Evolutionary conservation across 2,888 invertebrate species (phyloP).

Genomic region (Tryphoninae sp.): DNA sequence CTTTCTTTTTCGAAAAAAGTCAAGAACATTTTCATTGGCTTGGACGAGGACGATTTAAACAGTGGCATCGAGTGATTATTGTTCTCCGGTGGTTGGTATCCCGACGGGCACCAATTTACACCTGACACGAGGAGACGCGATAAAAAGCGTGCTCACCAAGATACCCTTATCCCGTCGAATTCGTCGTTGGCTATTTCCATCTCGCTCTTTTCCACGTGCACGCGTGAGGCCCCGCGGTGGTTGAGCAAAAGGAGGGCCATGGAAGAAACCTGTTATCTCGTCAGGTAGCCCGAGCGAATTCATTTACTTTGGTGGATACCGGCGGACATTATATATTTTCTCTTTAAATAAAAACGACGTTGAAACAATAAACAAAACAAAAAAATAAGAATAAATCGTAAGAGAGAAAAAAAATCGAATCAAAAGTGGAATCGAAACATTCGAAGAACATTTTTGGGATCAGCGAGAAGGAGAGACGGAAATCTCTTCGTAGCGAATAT

Average conservation of each 20-base stretch:
- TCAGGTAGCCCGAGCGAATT: conserved; percentile 70
- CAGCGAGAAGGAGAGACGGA: background rate
- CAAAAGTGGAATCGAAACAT: background rate
- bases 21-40: background rate
- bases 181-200: conserved; percentile 41
- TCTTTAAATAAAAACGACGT: conserved; percentile 20
- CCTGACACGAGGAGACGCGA: conserved; percentile 72
- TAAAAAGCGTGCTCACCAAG: conserved; percentile 72
- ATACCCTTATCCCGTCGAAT: conserved; percentile 71
- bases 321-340: conserved; percentile 28
- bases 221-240: conserved; percentile 39
- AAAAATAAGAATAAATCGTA: conserved; percentile 4
- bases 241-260: conserved; percentile 23
- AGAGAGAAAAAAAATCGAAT: no score
- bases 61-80: conserved; percentile 55
- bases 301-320: conserved; percentile 54
- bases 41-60: background rate
- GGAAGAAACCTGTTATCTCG: conserved; percentile 70
- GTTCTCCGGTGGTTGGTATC: conserved; percentile 29
- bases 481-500: background rate
- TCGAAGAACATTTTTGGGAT: background rate
- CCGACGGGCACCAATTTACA: conserved; percentile 72
- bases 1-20: background rate
- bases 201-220: conserved; percentile 6
- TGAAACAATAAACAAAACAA: conserved; percentile 2